phyloP scores from a whole-genome alignment of 2,888 invertebrate genomes.

The Stramonita haemastoma region DNA sequence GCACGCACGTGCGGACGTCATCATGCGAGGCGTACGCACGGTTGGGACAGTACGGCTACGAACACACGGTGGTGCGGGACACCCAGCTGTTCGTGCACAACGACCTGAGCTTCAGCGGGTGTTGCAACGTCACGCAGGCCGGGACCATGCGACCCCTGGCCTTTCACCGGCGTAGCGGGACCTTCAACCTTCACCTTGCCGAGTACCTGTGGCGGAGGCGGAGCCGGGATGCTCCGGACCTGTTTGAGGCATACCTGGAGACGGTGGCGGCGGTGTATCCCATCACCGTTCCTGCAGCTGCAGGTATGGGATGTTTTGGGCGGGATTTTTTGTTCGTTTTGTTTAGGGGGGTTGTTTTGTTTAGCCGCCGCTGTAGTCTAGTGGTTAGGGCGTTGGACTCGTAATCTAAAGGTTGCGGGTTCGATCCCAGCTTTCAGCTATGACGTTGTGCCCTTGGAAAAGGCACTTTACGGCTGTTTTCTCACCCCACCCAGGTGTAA shows the following conservation, averaged over 20 bases:
- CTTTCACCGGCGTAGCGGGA: conserved; percentile 10
- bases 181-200: conserved; percentile 17
- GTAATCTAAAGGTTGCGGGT: too few relatives aligned
- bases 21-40: not conserved
- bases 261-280: conserved; percentile 7
- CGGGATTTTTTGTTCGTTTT: not conserved
- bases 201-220: conserved; percentile 12
- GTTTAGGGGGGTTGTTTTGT: not conserved
- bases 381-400: too few relatives aligned
- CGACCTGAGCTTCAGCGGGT: conserved; percentile 9
- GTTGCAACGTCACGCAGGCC: not conserved
- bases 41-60: not conserved
- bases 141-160: conserved; percentile 18
- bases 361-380: too few relatives aligned
- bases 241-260: not conserved
- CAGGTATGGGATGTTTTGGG: not conserved
- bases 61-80: not conserved
- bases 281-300: not conserved
- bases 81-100: conserved; percentile 9
- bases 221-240: not conserved
- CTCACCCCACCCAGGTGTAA: too few relatives aligned
- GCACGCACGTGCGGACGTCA: not conserved
- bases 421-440: too few relatives aligned
- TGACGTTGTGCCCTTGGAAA: too few relatives aligned
- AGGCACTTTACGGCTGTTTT: too few relatives aligned